Evolutionary conservation across 2,888 invertebrate species (phyloP), one percentile per base, ranked within the genome.

Genomic region (Drosophila aldrichi): DNA sequence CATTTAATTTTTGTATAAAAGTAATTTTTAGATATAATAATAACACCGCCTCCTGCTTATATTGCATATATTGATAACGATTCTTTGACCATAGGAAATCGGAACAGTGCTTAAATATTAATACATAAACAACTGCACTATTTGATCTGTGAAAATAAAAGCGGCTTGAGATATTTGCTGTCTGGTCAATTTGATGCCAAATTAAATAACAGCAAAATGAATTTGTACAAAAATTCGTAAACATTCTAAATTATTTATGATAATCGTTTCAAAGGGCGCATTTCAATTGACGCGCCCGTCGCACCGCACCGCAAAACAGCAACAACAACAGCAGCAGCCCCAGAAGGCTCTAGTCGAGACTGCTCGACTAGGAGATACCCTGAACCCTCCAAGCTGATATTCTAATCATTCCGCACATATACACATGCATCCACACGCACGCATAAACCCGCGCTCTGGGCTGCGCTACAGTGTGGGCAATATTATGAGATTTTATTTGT

Each of bases 171-270:
- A 46, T 46, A 32, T 60, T 74, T 60, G 34, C 44, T 44, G 49
- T 22, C 57, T 51, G 70, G 46, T 54, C 79, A 77, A 79, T 77
- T 77, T 65, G 22, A 56, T 49, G 74, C 16, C 54, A 81, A 84
- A 72, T 76, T 70, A 71, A 69, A 76, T 66, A 75, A 63, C 68
- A 70, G 54, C 74, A 64, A 71, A 77, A 66, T 61, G 57, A 79
- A 67, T 76, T 68, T 67, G 68, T 56, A 62, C 63, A 25, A 43
- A 68, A 72, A 72, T 52, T 51, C 55, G 65, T 70, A 73, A 81
- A 74, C 67, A 70, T 74, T 73, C 81, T 88, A 78, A 79, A 88
- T 87, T 71, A 88, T 88, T 88, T 79, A 88, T 88, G 73, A 73
- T 80, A 89, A 88, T 78, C 78, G 81, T 74, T 88, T 80, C 73